Evolutionary conservation across 2,888 invertebrate genomes (phyloP).

Genomic region (Rosalia funebris): DNA sequence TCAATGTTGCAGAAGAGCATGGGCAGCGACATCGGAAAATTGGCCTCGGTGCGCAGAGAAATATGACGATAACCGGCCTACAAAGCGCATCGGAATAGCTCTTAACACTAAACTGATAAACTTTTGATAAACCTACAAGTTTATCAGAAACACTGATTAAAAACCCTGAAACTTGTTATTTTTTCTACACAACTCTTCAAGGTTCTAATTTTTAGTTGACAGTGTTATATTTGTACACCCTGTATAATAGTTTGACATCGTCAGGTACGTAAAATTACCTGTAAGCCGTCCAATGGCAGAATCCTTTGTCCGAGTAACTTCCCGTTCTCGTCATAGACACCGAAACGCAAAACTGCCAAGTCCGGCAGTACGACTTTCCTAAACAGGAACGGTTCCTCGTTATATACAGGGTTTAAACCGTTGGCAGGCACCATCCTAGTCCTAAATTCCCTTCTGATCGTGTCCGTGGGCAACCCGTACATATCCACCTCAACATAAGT

Average conservation of each 20-base stretch:
- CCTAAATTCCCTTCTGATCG: constrained; percentile 97
- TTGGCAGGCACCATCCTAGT: constrained; percentile 97
- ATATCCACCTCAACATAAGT: constrained; percentile 99
- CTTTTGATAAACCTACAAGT: too few relatives aligned
- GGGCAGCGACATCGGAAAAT: constrained; percentile 98
- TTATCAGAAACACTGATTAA: too few relatives aligned
- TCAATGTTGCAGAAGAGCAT: constrained; percentile 99
- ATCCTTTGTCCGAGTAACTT: constrained; percentile 93
- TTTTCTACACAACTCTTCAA: too few relatives aligned
- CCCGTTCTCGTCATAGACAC: constrained; percentile 98
- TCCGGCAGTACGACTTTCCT: constrained; percentile 99
- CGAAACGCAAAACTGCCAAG: constrained; percentile 95
- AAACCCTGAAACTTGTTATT: too few relatives aligned
- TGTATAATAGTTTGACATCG: too few relatives aligned
- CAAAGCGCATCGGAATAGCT: too few relatives aligned
- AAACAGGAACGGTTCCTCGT: constrained; percentile 98
- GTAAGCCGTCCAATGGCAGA: constrained; percentile 93
- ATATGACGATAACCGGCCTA: constrained; percentile 99
- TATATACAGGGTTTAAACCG: constrained; percentile 98
- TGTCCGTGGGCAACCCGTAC: constrained; percentile 96
- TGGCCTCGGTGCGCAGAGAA: constrained; percentile 96
- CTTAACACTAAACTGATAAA: too few relatives aligned
- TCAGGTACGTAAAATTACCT: too few relatives aligned
- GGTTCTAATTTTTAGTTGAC: too few relatives aligned
- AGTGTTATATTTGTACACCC: too few relatives aligned